phyloP scores from a whole-genome alignment of 1,140 invertebrate species.

The Halesus radiatus region DNA sequence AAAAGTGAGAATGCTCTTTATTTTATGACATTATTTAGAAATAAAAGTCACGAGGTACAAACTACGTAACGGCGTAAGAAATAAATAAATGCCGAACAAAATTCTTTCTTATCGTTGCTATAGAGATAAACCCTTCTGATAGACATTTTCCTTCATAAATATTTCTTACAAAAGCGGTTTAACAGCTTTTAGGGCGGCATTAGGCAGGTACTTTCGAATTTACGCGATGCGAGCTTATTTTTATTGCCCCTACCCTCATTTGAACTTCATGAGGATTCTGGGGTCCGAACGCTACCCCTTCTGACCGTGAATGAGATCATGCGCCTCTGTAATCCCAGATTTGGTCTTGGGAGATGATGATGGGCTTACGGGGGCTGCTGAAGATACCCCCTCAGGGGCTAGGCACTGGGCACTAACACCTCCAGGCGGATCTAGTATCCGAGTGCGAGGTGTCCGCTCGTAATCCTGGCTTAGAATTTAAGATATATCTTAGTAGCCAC shows the following conservation, averaged over 20 bases:
- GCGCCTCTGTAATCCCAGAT: conserved; percentile 52
- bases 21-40: no score
- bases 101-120: conserved; percentile 14
- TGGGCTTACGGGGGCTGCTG: conserved; percentile 27
- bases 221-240: conserved; percentile 48
- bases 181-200: conserved; percentile 50
- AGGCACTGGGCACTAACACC: background rate
- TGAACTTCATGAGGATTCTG: conserved; percentile 52
- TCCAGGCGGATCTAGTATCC: conserved; percentile 16
- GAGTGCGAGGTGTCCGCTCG: conserved; percentile 50
- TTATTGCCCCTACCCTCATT: conserved; percentile 56
- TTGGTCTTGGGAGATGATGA: conserved; percentile 52
- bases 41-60: background rate
- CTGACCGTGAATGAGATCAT: conserved; percentile 56
- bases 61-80: background rate
- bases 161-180: conserved; percentile 51
- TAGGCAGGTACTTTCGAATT: conserved; percentile 40
- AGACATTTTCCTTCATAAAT: conserved; percentile 42
- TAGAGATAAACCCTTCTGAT: conserved; percentile 38
- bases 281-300: conserved; percentile 45
- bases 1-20: no score
- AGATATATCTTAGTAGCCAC: conserved; percentile 52
- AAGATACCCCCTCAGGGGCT: background rate
- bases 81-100: conserved; percentile 28
- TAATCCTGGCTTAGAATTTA: conserved; percentile 56